Evolutionary conservation across 2,888 invertebrate genomes (phyloP), one percentile per base, ranked within the genome.

Genomic region (Caenorhabditis panamensis): DNA sequence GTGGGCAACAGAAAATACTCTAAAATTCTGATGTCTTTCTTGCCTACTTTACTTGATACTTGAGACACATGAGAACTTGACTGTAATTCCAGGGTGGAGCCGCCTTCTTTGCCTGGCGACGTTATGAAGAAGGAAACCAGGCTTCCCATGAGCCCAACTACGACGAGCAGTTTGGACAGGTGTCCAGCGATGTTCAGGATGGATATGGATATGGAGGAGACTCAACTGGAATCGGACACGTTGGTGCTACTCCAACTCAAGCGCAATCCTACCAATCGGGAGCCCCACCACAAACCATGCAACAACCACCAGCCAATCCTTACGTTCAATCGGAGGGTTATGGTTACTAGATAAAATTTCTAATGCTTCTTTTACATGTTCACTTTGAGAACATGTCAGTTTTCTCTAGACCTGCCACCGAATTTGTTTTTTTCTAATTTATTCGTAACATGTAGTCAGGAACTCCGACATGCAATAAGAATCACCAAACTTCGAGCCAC

Each of bases 21-120:
- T 24, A 13, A 66, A 28, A 47, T n/a, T 20, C 59, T 36, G 18
- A 13, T 49, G 13, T n/a, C n/a, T n/a, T n/a, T n/a, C n/a, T n/a
- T n/a, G n/a, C n/a, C n/a, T n/a, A n/a, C n/a, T n/a, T n/a, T n/a
- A n/a, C n/a, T n/a, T n/a, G n/a, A n/a, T n/a, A 31, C 20, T 49
- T 49, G 49, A 49, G 5, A 41, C 41, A 41, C 41, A 41, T 41
- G 41, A 6, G 41, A 67, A 58, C 28, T 11, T 22, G 53, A n/a
- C 20, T 37, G 22, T 49, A 16, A 16, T 79, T 82, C n/a, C 51
- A 86, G 84, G 86, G 81, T 26, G 85, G 85, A 16, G 85, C 86
- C 8, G 95, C 96, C 64, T 96, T 95, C 93, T 95, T 97, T 91
- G 97, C 97, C 72, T 96, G 95, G 92, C 95, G 95, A 92, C 95